Conservation (phyloP, 2,113 vertebrate genomes). For the Sylvicapra grimmia region DNA sequence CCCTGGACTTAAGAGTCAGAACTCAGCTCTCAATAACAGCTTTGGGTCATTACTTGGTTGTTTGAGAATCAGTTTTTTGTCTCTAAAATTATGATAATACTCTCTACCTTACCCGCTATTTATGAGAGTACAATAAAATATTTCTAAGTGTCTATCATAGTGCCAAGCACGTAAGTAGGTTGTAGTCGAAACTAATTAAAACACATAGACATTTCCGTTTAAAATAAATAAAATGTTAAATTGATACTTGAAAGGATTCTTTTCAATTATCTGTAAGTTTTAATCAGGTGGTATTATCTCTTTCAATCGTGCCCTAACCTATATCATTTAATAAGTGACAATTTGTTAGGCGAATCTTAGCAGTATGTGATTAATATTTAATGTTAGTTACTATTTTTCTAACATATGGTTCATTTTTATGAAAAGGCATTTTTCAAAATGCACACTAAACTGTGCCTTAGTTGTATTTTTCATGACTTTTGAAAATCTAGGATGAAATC, state of each 20-base stretch:
- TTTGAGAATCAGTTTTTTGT: neutral
- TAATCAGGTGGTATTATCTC: neutral
- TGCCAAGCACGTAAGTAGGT: neutral
- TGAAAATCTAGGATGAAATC: constrained; percentile 36
- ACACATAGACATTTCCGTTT: neutral
- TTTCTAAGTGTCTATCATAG: neutral
- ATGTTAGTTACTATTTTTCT: neutral
- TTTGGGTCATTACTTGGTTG: neutral
- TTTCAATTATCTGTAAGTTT: constrained; percentile 14
- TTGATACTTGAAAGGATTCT: neutral
- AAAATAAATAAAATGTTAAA: constrained; percentile 21
- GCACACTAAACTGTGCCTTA: neutral
- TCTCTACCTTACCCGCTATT: neutral
- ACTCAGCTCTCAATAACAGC: neutral
- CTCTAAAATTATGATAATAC: neutral
- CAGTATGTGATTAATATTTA: neutral
- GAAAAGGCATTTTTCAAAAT: neutral
- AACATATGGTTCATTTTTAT: neutral
- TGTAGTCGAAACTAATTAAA: neutral
- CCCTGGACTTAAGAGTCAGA: neutral
- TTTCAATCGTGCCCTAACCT: neutral
- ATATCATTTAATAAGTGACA: neutral
- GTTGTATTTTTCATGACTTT: neutral
- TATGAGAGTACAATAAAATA: neutral
- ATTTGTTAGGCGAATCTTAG: neutral